phyloP scores from a whole-genome alignment of 2,888 invertebrate species.

The Noctua janthe region DNA sequence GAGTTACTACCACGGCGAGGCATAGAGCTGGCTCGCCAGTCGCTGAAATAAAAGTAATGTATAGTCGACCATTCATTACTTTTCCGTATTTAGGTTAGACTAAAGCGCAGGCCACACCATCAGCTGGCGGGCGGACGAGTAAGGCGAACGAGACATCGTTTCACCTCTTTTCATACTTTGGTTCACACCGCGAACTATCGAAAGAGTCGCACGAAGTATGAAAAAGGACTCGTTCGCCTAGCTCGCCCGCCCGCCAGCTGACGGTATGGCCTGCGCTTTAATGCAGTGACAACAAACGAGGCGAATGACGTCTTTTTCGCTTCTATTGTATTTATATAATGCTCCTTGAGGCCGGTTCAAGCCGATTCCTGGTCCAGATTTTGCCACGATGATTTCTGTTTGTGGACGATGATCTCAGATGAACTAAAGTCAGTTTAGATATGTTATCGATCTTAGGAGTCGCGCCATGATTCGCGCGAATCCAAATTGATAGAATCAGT shows the following conservation, averaged over 20 bases:
- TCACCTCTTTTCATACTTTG: no score
- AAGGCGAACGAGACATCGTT: no score
- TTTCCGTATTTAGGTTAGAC: not conserved
- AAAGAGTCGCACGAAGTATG: no score
- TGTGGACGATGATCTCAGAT: not conserved
- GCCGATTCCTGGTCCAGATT: not conserved
- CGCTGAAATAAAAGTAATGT: conserved; percentile 76
- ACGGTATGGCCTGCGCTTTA: no score
- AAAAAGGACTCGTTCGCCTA: no score
- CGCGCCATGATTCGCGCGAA: not conserved
- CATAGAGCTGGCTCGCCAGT: conserved; percentile 90
- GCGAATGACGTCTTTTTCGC: no score
- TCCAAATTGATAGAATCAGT: not conserved
- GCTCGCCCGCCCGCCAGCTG: no score
- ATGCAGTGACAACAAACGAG: no score
- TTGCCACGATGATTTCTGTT: not conserved
- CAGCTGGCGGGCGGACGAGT: no score
- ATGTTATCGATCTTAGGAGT: not conserved
- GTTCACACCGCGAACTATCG: no score
- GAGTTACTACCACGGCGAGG: conserved; percentile 85
- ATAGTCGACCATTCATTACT: not conserved
- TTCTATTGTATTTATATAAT: not conserved
- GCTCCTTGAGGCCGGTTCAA: not conserved
- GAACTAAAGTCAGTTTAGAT: not conserved
- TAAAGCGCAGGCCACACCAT: no score